A percentile compares a stretch with the other conserved stretches of the same genome.
phyloP scores from a whole-genome alignment of 2,113 vertebrate genomes.

The Rhinopithecus roxellana region DNA sequence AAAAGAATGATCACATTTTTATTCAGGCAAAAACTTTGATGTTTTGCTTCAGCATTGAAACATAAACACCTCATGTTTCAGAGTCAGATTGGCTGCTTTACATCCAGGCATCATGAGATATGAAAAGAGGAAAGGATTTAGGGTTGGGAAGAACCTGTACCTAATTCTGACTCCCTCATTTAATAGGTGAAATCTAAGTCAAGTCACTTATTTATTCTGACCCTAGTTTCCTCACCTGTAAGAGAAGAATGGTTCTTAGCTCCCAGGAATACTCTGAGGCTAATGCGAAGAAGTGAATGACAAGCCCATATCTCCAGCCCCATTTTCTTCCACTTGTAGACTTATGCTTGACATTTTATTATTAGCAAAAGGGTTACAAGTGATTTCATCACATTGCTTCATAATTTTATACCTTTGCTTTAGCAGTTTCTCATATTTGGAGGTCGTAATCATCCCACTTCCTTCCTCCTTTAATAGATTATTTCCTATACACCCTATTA shows the following conservation, averaged over 20 bases:
- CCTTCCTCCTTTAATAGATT: not conserved
- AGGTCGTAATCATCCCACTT: accelerated
- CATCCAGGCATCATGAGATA: not conserved
- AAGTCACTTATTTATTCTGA: not conserved
- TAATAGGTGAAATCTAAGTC: not conserved
- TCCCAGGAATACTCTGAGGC: not conserved
- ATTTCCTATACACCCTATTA: not conserved
- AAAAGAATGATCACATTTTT: not conserved
- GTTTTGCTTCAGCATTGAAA: not conserved
- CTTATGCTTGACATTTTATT: not conserved
- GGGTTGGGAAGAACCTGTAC: not conserved
- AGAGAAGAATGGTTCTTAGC: not conserved
- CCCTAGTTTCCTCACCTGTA: not conserved
- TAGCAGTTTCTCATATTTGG: not conserved
- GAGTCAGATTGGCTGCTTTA: not conserved
- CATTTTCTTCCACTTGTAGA: not conserved
- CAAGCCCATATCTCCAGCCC: accelerated
- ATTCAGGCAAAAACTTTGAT: not conserved
- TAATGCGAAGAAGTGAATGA: not conserved
- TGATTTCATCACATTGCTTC: not conserved
- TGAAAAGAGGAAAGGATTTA: not conserved
- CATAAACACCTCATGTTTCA: not conserved
- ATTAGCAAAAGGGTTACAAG: not conserved
- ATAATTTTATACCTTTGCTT: no score
- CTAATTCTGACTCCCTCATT: not conserved